Conservation (phyloP, 2,888 invertebrate species). For the Camptogramma bilineatum region DNA sequence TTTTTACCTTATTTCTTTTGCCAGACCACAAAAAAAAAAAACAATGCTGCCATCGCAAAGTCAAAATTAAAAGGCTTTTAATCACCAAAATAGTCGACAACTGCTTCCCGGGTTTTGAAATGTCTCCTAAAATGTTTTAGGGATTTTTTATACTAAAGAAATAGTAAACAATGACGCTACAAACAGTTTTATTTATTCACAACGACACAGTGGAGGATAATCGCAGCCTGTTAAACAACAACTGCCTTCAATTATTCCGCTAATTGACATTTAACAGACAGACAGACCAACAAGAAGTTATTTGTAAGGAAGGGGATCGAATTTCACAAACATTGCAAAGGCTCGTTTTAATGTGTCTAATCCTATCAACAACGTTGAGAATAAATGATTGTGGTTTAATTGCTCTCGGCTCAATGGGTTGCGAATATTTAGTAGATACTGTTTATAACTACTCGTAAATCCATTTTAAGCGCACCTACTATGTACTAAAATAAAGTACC, state of each 20-base stretch:
- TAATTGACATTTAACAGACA: slow-evolving; percentile 46
- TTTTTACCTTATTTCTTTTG: no score
- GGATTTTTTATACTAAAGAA: not conserved
- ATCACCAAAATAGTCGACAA: no score
- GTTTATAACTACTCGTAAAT: no score
- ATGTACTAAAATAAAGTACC: no score
- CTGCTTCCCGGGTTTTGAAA: no score
- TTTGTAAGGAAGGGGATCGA: slow-evolving; percentile 21
- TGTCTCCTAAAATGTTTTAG: no score
- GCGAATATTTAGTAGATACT: not conserved
- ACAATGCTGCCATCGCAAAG: no score
- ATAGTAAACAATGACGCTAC: slow-evolving; percentile 13
- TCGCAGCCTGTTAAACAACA: slow-evolving; percentile 47
- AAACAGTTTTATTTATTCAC: slow-evolving; percentile 50
- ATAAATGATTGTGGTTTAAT: not conserved
- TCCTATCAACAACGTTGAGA: not conserved
- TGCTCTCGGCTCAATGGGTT: not conserved
- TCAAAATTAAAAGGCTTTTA: no score
- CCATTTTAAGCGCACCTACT: no score
- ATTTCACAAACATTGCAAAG: slow-evolving; percentile 4
- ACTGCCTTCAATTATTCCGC: slow-evolving; percentile 52
- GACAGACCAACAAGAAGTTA: slow-evolving; percentile 40
- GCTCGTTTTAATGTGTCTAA: not conserved
- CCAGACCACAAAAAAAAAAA: no score
- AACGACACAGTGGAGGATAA: slow-evolving; percentile 44